Base-by-base conservation (phyloP, 2,797 vertebrate species). In the Coilia nasus region DNA sequence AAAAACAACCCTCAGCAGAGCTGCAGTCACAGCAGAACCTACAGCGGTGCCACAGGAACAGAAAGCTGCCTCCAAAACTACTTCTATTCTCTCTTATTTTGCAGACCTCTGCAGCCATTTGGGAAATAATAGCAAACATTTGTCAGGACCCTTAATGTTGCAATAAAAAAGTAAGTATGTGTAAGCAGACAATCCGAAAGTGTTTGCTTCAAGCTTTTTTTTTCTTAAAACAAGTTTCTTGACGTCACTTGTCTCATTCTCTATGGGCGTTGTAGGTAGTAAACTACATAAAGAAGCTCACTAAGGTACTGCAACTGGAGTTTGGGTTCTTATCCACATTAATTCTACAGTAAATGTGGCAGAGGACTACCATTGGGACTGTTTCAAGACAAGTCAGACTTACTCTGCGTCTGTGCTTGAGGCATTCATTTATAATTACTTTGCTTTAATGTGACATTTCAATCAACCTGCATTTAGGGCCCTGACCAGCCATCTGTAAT, bases 111-210 rank as follows among this genome's bases (percentile, higher is more conserved):
- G 71, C 71, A 78, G 71, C 31, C 71, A 19, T 41, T 21, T 21
- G 71, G 71, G 31, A 78, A 21, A 78, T 78, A 17, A 41, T 21
- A 44, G 71, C 2, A 12, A 75, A 21, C 14, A 75, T 41, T 75
- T 21, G 3, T 59, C 35, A 78, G 71, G 35, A 78, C 35, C 71
- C 71, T 44, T 78, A 78, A 78, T n/a, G 35, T 75, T 44, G 71
- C 3, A 10, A 71, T 67, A 4, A 71, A 78, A 78, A 78, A 54
- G n/a, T n/a, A n/a, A 54, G 50, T 14, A 54, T 14, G 14, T 44
- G 44, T 21, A 44, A 9, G 71, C 35, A 78, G 12, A 19, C 71
- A 44, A 71, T 71, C 71, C 44, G 31, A 78, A 78, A 44, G 71
- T 44, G 31, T 78, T 78, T 78, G 31, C 35, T 31, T 78, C 31